Base-by-base conservation (phyloP, 2,113 vertebrate genomes). In the Aphyosemion australe region DNA sequence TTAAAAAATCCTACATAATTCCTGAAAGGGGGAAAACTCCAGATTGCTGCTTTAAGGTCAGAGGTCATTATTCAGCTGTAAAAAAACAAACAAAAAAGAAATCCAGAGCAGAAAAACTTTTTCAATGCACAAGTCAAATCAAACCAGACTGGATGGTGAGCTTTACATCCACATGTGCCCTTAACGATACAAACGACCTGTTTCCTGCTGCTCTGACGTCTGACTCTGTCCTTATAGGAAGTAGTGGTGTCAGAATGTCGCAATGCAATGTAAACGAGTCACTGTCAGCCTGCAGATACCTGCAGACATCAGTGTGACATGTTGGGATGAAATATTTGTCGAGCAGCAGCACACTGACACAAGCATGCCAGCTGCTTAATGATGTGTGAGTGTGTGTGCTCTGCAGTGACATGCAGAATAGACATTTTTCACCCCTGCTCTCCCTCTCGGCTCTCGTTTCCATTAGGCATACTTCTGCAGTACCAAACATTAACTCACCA, bases 241-340 rank as follows among this genome's bases (percentile, higher is more conserved):
- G 54, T 68, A 47, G 12, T 43, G 5, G 18, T 63, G 16, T 15
- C 14, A 57, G 37, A 64, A 26, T 54, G 72, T 67, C 48, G 31
- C 62, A 82, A 72, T 66, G 21, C 37, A 21, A 37, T 6, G 12
- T 53, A 41, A 57, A 73, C 61, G 26, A 68, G 51, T 19, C 15
- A 39, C 43, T 16, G 16, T 26, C 72, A 72, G 68, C 73, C 62
- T 79, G 76, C 79, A 46, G 43, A 75, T 87, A 69, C 71, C 75
- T 83, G 82, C 60, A 75, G 61, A 64, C 59, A 53, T 65, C 61
- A 67, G 52, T 21, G 34, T 71, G 88, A 86, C 79, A 79, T 65
- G 61, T 57, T 53, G 67, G 80, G 69, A 79, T 79, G 63, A 67
- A 84, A 26, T 34, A 61, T 58, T 64, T 78, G 68, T 68, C 76